These are phyloP conservation scores for Geotrupes spiniger DNA, from an alignment of 2,888 invertebrate genomes.

Conservation along the genomic window DNA sequence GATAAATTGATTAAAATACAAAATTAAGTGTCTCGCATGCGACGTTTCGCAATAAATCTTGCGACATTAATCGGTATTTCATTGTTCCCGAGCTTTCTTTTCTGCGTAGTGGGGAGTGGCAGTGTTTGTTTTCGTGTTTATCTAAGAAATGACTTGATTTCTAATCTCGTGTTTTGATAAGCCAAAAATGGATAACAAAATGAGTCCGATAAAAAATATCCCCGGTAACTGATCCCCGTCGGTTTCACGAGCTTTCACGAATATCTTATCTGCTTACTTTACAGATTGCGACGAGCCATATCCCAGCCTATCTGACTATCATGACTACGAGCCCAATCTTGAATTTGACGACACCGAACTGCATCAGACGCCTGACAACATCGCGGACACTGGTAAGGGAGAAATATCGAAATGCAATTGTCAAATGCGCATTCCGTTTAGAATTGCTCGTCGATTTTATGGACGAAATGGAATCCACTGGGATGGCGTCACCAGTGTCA, in stretches of 20 bases:
- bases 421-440: conserved; percentile 1
- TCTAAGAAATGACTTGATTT: conserved; percentile 11
- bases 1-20: conserved; percentile 8
- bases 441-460: conserved; percentile 42
- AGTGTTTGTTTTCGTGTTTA: conserved; percentile 2
- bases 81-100: conserved; percentile 1
- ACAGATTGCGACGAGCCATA: conserved; percentile 65
- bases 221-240: conserved; percentile 46
- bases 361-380: conserved; percentile 60
- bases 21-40: conserved; percentile 3
- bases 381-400: conserved; percentile 67
- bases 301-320: conserved; percentile 85
- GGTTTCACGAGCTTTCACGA: conserved; percentile 14
- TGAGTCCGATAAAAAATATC: conserved; percentile 51
- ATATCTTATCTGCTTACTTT: conserved; percentile 4
- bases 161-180: not conserved
- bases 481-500: conserved; percentile 67
- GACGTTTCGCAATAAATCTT: conserved; percentile 3
- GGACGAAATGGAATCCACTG: conserved; percentile 46
- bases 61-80: too few relatives aligned
- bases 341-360: conserved; percentile 96
- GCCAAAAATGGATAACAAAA: conserved; percentile 28
- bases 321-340: conserved; percentile 92
- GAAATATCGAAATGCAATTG: not conserved
- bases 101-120: conserved; percentile 2